phyloP scores from a whole-genome alignment of 2,113 vertebrate species.

The Hemicordylus capensis region DNA sequence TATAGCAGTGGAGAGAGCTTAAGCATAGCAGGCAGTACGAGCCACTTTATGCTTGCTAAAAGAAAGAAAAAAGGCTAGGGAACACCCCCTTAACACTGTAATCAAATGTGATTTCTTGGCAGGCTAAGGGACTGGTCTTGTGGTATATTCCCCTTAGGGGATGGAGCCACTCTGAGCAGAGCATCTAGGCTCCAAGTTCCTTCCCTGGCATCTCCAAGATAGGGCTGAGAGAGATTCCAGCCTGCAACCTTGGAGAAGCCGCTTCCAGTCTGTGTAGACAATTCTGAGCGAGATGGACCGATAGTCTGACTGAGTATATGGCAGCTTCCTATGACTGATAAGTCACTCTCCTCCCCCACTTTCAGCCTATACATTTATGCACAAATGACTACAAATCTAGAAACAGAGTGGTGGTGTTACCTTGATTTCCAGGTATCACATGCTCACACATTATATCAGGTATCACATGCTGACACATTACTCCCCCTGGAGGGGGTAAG shows the following conservation, averaged over 20 bases:
- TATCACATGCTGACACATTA: background rate
- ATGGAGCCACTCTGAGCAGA: no score
- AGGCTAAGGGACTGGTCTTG: no score
- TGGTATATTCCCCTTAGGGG: no score
- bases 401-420: background rate
- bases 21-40: background rate
- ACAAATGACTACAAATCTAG: background rate
- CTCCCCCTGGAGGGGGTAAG: background rate
- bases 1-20: background rate
- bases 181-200: no score
- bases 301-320: no score
- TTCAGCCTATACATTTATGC: accelerated
- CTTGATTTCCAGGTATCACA: background rate
- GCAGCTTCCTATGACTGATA: no score
- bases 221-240: no score
- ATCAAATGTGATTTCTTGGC: background rate
- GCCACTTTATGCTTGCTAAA: background rate
- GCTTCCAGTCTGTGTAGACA: no score
- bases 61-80: background rate
- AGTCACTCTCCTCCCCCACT: background rate
- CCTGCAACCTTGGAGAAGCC: no score
- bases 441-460: background rate
- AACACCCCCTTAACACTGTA: background rate
- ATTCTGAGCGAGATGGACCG: no score
- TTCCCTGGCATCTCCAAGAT: no score